These are phyloP conservation scores for Drosophila kambysellisi DNA, from an alignment of 2,888 invertebrate genomes.

Conservation along the genomic window DNA sequence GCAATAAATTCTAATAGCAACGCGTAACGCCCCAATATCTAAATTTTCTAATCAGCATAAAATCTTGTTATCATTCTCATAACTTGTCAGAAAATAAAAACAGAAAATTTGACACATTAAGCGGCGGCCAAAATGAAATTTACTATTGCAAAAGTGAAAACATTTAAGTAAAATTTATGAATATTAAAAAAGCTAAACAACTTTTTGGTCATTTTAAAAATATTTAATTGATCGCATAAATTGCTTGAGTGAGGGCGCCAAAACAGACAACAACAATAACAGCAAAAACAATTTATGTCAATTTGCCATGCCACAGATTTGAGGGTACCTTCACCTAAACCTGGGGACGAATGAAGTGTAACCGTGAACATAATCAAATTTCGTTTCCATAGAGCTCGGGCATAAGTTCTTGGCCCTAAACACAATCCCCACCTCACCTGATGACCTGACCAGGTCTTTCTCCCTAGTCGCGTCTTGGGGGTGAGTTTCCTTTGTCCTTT, in stretches of 20 bases:
- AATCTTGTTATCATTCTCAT: slow-evolving; percentile 78
- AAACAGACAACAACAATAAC: slow-evolving; percentile 36
- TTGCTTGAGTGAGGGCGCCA: slow-evolving; percentile 51
- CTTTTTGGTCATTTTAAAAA: slow-evolving; percentile 77
- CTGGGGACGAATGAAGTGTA: slow-evolving; percentile 69
- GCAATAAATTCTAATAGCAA: slow-evolving; percentile 72
- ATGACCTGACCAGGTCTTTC: slow-evolving; percentile 32
- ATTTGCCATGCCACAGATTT: slow-evolving; percentile 38
- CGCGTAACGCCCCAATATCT: slow-evolving; percentile 45
- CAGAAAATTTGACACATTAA: slow-evolving; percentile 72
- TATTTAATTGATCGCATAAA: slow-evolving; percentile 82
- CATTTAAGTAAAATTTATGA: slow-evolving; percentile 84
- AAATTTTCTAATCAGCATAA: slow-evolving; percentile 81
- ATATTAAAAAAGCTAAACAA: slow-evolving; percentile 82
- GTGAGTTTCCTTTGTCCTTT: slow-evolving; percentile 1
- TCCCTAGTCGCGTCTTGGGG: slow-evolving; percentile 1
- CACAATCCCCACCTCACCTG: neutral
- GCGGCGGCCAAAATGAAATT: slow-evolving; percentile 51
- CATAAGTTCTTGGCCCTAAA: slow-evolving; percentile 51
- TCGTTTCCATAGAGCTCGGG: slow-evolving; percentile 27
- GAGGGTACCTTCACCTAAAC: slow-evolving; percentile 4
- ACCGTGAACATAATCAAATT: slow-evolving; percentile 80
- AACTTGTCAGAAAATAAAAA: slow-evolving; percentile 46
- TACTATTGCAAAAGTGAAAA: slow-evolving; percentile 54
- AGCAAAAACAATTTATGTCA: slow-evolving; percentile 69